Conservation (phyloP, 2,888 invertebrate genomes). For the Caenorhabditis doughertyi region DNA sequence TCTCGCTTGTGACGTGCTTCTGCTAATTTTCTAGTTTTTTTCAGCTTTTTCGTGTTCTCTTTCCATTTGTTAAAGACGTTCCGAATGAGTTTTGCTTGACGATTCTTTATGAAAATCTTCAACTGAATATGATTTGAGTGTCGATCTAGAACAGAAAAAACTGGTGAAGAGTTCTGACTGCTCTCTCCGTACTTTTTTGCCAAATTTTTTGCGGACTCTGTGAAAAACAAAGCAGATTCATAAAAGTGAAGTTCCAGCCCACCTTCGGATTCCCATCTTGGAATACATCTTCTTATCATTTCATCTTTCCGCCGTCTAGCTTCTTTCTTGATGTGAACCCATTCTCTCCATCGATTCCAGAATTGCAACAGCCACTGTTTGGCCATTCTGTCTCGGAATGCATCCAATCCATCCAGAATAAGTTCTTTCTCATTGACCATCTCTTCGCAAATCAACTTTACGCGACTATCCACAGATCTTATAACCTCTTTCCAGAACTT, state of each 20-base stretch:
- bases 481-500: constrained; percentile 38
- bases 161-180: constrained; percentile 14
- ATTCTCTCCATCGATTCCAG: constrained; percentile 71
- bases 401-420: constrained; percentile 21
- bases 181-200: constrained; percentile 15
- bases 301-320: constrained; percentile 13
- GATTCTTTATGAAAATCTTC: constrained; percentile 26
- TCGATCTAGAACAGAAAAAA: not conserved
- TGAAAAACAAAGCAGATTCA: not conserved
- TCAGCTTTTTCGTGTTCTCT: not conserved
- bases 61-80: constrained; percentile 40
- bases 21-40: not conserved
- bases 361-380: constrained; percentile 71
- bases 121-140: constrained; percentile 9
- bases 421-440: constrained; percentile 43
- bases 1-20: constrained; percentile 23
- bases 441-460: constrained; percentile 32
- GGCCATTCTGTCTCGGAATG: constrained; percentile 43
- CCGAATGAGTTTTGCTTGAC: constrained; percentile 35
- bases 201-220: constrained; percentile 23
- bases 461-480: constrained; percentile 20
- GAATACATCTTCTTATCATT: constrained; percentile 40
- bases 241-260: no score
- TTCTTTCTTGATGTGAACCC: constrained; percentile 53
- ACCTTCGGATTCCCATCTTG: constrained; percentile 64